A percentile compares a stretch with the other conserved stretches of the same genome.
Evolutionary conservation across 2,113 vertebrate species (phyloP).

Genomic region (Equus quagga): DNA sequence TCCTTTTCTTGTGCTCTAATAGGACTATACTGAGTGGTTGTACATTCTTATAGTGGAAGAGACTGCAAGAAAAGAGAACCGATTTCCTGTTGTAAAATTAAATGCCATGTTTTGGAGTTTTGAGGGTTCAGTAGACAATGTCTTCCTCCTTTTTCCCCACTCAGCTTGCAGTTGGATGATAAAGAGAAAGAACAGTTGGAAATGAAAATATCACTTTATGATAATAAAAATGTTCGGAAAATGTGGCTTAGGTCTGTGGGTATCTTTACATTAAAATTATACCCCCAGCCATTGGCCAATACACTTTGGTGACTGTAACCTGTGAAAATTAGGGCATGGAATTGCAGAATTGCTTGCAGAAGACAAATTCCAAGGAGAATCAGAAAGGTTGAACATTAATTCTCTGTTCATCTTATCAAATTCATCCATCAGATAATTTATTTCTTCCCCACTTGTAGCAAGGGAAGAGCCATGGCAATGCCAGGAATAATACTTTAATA

Average conservation of each 20-base stretch:
- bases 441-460: not conserved
- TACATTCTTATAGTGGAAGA: no score
- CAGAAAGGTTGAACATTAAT: not conserved
- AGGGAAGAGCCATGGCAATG: not conserved
- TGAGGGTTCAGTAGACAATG: not conserved
- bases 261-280: not conserved
- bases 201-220: not conserved
- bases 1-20: not conserved
- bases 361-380: not conserved
- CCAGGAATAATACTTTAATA: not conserved
- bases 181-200: not conserved
- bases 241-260: not conserved
- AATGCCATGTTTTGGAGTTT: not conserved
- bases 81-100: not conserved
- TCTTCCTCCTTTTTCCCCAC: not conserved
- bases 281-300: not conserved
- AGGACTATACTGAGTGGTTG: not conserved
- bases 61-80: not conserved
- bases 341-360: not conserved
- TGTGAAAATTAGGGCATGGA: not conserved
- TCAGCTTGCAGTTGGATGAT: not conserved
- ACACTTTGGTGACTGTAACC: not conserved
- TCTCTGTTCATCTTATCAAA: not conserved
- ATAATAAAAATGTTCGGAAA: not conserved
- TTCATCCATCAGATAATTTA: not conserved